These are phyloP conservation scores for Trematomus bernacchii DNA, from an alignment of 2,797 vertebrate genomes.

Conservation along the genomic window DNA sequence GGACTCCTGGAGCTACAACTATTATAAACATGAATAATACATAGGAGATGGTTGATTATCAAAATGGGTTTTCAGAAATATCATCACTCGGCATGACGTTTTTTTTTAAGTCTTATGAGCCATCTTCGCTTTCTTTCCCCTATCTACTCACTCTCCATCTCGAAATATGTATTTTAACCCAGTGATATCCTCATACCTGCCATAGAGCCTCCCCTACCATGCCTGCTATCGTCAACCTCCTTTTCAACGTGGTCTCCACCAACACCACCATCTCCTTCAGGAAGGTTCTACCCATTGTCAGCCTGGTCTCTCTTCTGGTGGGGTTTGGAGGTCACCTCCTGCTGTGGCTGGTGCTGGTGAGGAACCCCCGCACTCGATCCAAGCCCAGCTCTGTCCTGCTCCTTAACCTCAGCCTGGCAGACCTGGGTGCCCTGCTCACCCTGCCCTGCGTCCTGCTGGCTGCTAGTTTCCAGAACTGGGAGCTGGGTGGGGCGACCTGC, in stretches of 20 bases:
- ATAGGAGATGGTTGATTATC: slow-evolving; percentile 37
- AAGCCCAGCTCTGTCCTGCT: slow-evolving; percentile 80
- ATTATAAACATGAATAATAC: slow-evolving; percentile 70
- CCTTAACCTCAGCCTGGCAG: slow-evolving; percentile 82
- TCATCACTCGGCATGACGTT: neutral
- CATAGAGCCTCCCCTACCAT: slow-evolving; percentile 40
- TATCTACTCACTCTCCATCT: neutral
- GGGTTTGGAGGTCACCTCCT: slow-evolving; percentile 80
- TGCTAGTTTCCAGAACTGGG: slow-evolving; percentile 79
- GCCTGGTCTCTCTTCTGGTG: slow-evolving; percentile 76
- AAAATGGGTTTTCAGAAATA: slow-evolving; percentile 36
- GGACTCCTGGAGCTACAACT: slow-evolving; percentile 9
- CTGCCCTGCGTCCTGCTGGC: slow-evolving; percentile 78
- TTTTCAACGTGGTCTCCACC: slow-evolving; percentile 81
- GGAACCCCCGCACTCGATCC: slow-evolving; percentile 72
- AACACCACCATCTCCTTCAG: slow-evolving; percentile 84
- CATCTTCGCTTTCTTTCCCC: neutral
- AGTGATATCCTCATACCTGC: neutral
- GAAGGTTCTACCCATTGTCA: slow-evolving; percentile 78
- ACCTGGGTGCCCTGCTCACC: slow-evolving; percentile 79
- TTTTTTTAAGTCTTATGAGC: neutral
- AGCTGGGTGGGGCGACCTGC: slow-evolving; percentile 74
- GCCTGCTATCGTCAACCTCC: slow-evolving; percentile 83
- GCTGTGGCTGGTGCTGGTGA: slow-evolving; percentile 79
- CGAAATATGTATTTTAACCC: neutral